Evolutionary conservation across 2,797 vertebrate species (phyloP), one percentile per base, ranked within the genome.

Genomic region (Pangasius mekongensis): DNA sequence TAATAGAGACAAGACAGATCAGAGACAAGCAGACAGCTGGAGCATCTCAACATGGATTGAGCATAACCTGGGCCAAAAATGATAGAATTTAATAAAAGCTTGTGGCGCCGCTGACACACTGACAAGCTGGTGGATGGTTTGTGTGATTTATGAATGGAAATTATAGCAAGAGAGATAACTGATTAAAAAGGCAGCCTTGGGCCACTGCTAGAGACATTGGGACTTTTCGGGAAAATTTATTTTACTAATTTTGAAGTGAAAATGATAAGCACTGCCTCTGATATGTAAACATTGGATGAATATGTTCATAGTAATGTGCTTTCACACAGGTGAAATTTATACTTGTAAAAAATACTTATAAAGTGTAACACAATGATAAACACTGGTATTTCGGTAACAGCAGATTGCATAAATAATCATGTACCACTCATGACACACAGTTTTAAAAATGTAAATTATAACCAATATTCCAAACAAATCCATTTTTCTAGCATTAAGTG

Each of bases 91-190:
- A 95, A 94, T 93, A 95, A 94, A 93, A 92, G 92, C 93, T 92
- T 94, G 93, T 92, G 91, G 91, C 90, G 92, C 39, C 52, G 90
- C 93, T 95, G 95, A 95, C 94, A 94, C 94, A 93, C 94, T 93
- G 93, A 94, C 81, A 84, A 52, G 82, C 9, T 67, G 64, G 27
- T 92, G 94, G 94, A 96, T 96, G 94, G 95, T 96, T 95, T 95
- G 92, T 95, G 94, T 95, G 95, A 96, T 96, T 96, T 95, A 96
- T 96, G 93, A 94, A 95, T 95, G 94, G 86, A 95, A 95, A 95
- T 95, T 95, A 95, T 95, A 95, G 93, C 93, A 95, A 94, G 93
- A 92, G 93, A 95, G 95, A 95, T 95, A 95, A 95, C 95, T 95
- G 95, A 96, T 96, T 96, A 96, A 96, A 94, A 83, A 83, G 62